Conservation (phyloP, 53 echinoderm and acorn worm species). For the Henricia sp. region DNA sequence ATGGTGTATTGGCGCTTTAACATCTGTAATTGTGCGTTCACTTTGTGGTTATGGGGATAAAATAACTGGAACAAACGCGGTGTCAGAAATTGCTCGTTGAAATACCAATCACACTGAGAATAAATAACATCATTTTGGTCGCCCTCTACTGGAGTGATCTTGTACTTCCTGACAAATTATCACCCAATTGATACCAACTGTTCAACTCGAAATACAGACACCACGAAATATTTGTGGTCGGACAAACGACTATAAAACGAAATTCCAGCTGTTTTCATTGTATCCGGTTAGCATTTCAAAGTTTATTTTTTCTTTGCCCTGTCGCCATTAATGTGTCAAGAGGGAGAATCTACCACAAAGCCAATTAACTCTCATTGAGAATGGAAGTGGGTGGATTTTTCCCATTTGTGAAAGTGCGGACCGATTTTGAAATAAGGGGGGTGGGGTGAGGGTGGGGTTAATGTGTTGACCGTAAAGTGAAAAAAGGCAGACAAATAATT, state of each 20-base stretch:
- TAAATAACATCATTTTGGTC: background rate
- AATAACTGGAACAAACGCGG: no score
- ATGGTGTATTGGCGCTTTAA: no score
- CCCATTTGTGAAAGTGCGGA: background rate
- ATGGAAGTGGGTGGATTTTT: background rate
- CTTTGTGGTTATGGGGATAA: no score
- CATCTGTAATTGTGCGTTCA: no score
- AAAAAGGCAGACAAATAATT: background rate
- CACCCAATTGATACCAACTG: background rate
- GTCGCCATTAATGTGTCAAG: background rate
- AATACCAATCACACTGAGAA: background rate
- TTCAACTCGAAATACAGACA: conserved; percentile 2
- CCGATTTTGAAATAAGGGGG: background rate
- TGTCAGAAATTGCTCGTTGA: background rate
- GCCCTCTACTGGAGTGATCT: background rate
- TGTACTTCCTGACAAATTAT: conserved; percentile 23
- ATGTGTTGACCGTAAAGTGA: background rate
- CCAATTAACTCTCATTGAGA: no score
- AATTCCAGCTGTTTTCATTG: conserved; percentile 11
- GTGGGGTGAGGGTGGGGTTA: background rate
- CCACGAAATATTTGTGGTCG: conserved; percentile 31
- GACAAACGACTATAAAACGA: background rate
- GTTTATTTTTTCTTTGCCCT: no score
- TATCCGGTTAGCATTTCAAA: conserved; percentile 10
- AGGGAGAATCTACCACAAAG: no score